These are phyloP conservation scores for Zelostemma sp. DNA, from an alignment of 1,140 invertebrate genomes.

Conservation along the genomic window DNA sequence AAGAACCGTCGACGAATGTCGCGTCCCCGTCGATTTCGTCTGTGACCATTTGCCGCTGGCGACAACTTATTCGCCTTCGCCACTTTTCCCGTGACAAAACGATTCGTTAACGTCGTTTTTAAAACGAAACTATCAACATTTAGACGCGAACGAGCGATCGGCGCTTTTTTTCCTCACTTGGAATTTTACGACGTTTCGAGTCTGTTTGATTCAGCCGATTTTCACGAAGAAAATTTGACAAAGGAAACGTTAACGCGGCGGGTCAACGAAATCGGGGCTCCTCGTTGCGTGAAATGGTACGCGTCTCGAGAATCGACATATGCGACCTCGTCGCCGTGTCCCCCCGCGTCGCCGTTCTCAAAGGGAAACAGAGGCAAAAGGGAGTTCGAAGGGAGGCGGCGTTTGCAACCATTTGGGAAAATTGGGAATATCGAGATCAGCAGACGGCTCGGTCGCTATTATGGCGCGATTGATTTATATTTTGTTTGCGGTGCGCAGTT, in stretches of 20 bases:
- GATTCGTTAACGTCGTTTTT: conserved; percentile 10
- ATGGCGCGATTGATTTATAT: conserved; percentile 68
- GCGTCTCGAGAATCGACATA: conserved; percentile 59
- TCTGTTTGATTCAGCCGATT: background rate
- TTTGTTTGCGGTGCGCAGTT: conserved; percentile 57
- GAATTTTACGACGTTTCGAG: too few species aligned
- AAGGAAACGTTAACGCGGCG: conserved; percentile 18
- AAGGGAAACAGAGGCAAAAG: conserved; percentile 50
- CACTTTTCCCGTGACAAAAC: conserved; percentile 10
- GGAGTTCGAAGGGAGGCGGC: conserved; percentile 50
- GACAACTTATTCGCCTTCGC: conserved; percentile 5
- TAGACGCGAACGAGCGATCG: background rate
- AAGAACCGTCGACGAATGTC: background rate
- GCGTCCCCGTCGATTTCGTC: conserved; percentile 10
- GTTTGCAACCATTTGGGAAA: conserved; percentile 67
- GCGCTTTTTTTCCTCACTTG: background rate
- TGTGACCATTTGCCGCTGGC: conserved; percentile 1
- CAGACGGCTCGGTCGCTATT: conserved; percentile 56
- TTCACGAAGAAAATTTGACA: conserved; percentile 4
- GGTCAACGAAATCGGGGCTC: conserved; percentile 42
- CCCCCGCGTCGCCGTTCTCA: conserved; percentile 39
- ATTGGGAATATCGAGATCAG: conserved; percentile 62
- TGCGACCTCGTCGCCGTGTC: conserved; percentile 52
- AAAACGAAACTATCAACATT: background rate
- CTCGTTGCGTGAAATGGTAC: conserved; percentile 59